A percentile compares a stretch with the other conserved stretches of the same genome.
Evolutionary conservation across 2,888 invertebrate genomes (phyloP).

Genomic region (Amiota mariae): DNA sequence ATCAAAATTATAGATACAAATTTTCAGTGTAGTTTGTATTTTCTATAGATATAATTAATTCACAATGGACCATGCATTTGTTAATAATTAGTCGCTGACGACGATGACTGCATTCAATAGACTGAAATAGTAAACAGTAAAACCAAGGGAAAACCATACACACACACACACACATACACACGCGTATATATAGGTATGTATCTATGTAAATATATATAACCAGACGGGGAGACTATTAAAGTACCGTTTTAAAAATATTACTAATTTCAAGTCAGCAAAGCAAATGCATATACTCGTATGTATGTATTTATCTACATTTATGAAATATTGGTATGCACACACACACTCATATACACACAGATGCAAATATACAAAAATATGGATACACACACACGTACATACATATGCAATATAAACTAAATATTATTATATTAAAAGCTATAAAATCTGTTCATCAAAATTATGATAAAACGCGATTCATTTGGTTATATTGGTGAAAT

Average conservation of each 20-base stretch:
- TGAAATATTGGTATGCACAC: slow-evolving; percentile 21
- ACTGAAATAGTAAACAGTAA: background rate
- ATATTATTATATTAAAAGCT: too few species aligned
- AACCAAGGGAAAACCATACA: background rate
- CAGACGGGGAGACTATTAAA: too few species aligned
- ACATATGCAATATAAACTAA: background rate
- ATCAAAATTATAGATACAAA: background rate
- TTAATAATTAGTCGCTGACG: slow-evolving; percentile 8
- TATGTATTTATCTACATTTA: background rate
- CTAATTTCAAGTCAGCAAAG: background rate
- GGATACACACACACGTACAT: background rate
- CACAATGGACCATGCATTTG: slow-evolving; percentile 25
- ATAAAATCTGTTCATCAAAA: too few species aligned
- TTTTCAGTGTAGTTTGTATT: background rate
- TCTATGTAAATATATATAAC: background rate
- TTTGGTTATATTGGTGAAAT: too few species aligned
- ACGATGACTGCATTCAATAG: background rate
- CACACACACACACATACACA: background rate
- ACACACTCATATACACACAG: slow-evolving; percentile 3
- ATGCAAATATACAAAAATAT: too few species aligned
- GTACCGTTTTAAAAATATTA: too few species aligned
- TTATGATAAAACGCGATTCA: too few species aligned
- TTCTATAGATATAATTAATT: slow-evolving; percentile 12
- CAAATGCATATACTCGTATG: background rate
- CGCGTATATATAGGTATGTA: background rate